Evolutionary conservation across 2,888 invertebrate species (phyloP).

Genomic region (Leptodirus hochenwartii): DNA sequence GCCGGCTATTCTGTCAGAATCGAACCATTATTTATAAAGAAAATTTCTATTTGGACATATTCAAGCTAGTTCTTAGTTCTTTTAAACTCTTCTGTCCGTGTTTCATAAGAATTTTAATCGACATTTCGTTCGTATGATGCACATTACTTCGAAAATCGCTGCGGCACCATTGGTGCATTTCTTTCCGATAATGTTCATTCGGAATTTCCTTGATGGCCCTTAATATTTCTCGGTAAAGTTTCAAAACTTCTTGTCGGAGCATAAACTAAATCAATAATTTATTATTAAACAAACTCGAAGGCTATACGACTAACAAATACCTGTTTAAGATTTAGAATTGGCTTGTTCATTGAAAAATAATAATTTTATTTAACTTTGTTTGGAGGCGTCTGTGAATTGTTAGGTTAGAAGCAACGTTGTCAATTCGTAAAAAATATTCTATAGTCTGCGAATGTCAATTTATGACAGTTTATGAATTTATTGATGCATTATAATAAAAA

Average conservation of each 20-base stretch:
- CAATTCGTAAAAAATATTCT: no score
- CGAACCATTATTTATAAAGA: conserved; percentile 8
- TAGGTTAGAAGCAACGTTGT: no score
- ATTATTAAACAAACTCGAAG: no score
- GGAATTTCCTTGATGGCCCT: conserved; percentile 46
- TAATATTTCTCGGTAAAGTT: conserved; percentile 55
- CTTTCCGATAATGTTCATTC: conserved; percentile 39
- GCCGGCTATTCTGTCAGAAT: no score
- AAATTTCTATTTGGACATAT: conserved; percentile 32
- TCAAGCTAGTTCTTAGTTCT: conserved; percentile 45
- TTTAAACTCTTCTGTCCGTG: conserved; percentile 50
- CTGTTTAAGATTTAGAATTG: no score
- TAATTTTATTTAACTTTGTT: no score
- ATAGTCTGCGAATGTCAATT: no score
- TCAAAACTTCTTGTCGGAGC: conserved; percentile 57
- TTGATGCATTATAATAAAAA: no score
- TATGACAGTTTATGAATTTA: no score
- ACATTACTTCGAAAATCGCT: conserved; percentile 55
- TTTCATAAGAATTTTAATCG: conserved; percentile 51
- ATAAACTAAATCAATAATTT: conserved; percentile 42
- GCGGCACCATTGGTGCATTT: conserved; percentile 54
- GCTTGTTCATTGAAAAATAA: no score
- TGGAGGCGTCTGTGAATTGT: no score
- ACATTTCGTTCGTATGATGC: conserved; percentile 49
- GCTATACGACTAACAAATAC: no score